A percentile compares a stretch with the other conserved stretches of the same genome.
Conservation (phyloP, 2,113 vertebrate species). For the Bos javanicus region DNA sequence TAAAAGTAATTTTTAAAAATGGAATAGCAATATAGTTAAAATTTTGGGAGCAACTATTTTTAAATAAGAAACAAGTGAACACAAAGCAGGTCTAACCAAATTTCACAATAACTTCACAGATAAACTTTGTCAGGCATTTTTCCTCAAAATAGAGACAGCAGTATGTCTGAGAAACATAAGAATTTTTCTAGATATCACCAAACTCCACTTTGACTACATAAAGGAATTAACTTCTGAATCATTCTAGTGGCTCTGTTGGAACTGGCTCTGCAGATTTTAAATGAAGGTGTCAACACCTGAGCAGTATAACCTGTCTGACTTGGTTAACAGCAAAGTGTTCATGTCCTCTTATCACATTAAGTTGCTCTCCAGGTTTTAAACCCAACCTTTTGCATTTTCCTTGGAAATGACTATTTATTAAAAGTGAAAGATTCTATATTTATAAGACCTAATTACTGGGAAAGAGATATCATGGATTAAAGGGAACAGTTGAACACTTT, state of each 20-base stretch:
- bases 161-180: background rate
- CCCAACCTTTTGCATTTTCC: background rate
- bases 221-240: background rate
- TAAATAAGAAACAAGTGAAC: background rate
- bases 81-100: background rate
- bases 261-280: background rate
- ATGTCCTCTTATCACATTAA: background rate
- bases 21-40: background rate
- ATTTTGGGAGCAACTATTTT: background rate
- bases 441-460: background rate
- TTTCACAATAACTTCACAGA: background rate
- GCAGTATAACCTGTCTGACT: background rate
- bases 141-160: background rate
- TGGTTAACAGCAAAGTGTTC: background rate
- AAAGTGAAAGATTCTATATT: background rate
- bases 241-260: background rate
- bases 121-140: background rate
- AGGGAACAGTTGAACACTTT: background rate
- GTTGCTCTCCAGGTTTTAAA: background rate
- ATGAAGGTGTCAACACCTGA: background rate
- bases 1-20: background rate
- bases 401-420: background rate
- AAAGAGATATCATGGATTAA: background rate
- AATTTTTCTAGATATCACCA: background rate
- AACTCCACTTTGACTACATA: too few relatives aligned